Conservation (phyloP, 2,888 invertebrate genomes). For the Bugulina stolonifera region DNA sequence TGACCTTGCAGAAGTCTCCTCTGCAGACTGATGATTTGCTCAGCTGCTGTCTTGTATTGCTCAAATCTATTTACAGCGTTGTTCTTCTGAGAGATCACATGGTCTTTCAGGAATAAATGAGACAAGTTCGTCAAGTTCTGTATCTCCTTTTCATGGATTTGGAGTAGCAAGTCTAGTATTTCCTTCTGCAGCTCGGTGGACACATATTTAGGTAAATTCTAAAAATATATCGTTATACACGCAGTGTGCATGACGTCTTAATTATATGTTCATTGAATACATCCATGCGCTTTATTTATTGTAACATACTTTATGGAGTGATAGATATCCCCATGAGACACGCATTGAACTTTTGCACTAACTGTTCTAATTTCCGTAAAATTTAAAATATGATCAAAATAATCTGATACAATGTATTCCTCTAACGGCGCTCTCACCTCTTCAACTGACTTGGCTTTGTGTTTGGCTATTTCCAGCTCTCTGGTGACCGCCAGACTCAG, state of each 20-base stretch:
- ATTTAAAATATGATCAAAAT: too few relatives aligned
- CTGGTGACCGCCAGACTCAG: constrained; percentile 71
- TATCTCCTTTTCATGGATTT: constrained; percentile 88
- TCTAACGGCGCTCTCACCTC: too few relatives aligned
- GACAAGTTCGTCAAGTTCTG: constrained; percentile 79
- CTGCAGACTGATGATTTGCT: constrained; percentile 85
- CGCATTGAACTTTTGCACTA: too few relatives aligned
- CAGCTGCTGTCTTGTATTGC: constrained; percentile 76
- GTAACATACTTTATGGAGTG: too few relatives aligned
- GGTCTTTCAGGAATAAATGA: constrained; percentile 74
- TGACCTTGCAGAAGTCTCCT: constrained; percentile 75
- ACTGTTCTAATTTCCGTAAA: too few relatives aligned
- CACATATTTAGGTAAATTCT: constrained; percentile 78
- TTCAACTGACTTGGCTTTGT: constrained; percentile 72
- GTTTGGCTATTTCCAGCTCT: constrained; percentile 73
- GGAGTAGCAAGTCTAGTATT: constrained; percentile 75
- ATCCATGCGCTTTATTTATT: too few relatives aligned
- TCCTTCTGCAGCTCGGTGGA: constrained; percentile 85
- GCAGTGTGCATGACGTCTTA: too few relatives aligned
- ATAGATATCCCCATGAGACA: too few relatives aligned
- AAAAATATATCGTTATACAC: constrained; percentile 31
- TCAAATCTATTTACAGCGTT: constrained; percentile 75
- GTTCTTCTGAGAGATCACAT: constrained; percentile 77
- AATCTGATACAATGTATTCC: too few relatives aligned
- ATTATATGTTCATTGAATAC: too few relatives aligned